phyloP scores from a whole-genome alignment of 2,888 invertebrate species.

The Drosophila borealis region DNA sequence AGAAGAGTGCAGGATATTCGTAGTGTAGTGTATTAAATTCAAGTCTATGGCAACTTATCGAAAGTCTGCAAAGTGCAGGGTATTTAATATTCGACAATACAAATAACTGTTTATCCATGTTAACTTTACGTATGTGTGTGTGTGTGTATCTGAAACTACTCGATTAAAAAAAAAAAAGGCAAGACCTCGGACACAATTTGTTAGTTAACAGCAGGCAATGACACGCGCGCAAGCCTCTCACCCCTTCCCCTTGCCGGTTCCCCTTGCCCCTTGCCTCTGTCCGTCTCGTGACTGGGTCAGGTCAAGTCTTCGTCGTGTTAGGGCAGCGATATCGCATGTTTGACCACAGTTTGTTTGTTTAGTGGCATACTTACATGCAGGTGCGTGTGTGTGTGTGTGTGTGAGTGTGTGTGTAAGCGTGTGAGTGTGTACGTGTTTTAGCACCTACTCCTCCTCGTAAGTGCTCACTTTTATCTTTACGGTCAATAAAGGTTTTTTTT shows the following conservation, averaged over 20 bases:
- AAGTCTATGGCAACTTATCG: too few relatives aligned
- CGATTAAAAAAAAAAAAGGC: constrained; percentile 11
- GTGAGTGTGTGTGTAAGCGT: not conserved
- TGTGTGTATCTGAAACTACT: not conserved
- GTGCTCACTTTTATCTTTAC: constrained; percentile 70
- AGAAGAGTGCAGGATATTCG: too few relatives aligned
- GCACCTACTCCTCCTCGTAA: constrained; percentile 68
- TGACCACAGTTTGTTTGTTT: constrained; percentile 65
- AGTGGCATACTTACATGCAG: constrained; percentile 9
- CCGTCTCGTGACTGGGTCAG: constrained; percentile 39
- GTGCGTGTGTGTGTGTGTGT: not conserved
- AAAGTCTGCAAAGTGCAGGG: too few relatives aligned
- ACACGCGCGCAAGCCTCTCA: not conserved
- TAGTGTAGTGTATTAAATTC: too few relatives aligned
- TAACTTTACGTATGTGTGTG: not conserved
- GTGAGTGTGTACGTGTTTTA: constrained; percentile 52
- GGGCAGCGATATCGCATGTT: constrained; percentile 53
- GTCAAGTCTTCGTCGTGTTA: constrained; percentile 30
- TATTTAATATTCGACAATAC: too few relatives aligned
- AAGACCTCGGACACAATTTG: constrained; percentile 42
- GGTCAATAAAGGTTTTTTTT: constrained; percentile 64
- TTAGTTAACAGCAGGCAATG: constrained; percentile 31
- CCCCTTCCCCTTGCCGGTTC: not conserved
- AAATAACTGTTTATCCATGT: not conserved
- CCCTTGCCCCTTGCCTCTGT: too few relatives aligned